These are phyloP conservation scores for Triops longicaudatus DNA, from an alignment of 1,140 invertebrate genomes.

Conservation along the genomic window DNA sequence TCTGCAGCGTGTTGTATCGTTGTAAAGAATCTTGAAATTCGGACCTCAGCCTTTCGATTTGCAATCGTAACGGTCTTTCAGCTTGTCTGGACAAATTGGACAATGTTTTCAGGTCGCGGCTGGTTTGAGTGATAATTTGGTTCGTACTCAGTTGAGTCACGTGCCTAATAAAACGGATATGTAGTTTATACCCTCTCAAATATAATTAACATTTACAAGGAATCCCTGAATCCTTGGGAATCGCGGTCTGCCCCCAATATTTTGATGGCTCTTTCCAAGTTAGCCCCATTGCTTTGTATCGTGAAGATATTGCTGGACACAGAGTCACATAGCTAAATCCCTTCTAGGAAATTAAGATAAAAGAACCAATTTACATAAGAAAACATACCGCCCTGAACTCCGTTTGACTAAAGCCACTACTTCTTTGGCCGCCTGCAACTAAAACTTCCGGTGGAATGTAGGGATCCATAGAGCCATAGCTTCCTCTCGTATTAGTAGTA, in stretches of 20 bases:
- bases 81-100: conserved; percentile 54
- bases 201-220: conserved; percentile 47
- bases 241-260: conserved; percentile 67
- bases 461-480: conserved; percentile 21
- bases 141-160: conserved; percentile 68
- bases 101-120: conserved; percentile 59
- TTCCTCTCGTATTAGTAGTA: conserved; percentile 21
- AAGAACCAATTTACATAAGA: not conserved
- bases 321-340: conserved; percentile 35
- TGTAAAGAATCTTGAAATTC: conserved; percentile 69
- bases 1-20: conserved; percentile 67
- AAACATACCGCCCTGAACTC: not conserved
- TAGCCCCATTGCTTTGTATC: conserved; percentile 58
- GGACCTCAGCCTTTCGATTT: conserved; percentile 68
- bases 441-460: conserved; percentile 16
- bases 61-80: conserved; percentile 68
- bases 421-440: conserved; percentile 6
- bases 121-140: conserved; percentile 60
- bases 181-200: conserved; percentile 29
- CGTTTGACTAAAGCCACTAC: not conserved
- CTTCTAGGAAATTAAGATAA: not conserved
- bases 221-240: conserved; percentile 52
- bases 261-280: conserved; percentile 62
- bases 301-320: conserved; percentile 69
- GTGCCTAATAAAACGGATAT: conserved; percentile 50